Base-by-base conservation (phyloP, 2,888 invertebrate species). In the Dione vanillae region DNA sequence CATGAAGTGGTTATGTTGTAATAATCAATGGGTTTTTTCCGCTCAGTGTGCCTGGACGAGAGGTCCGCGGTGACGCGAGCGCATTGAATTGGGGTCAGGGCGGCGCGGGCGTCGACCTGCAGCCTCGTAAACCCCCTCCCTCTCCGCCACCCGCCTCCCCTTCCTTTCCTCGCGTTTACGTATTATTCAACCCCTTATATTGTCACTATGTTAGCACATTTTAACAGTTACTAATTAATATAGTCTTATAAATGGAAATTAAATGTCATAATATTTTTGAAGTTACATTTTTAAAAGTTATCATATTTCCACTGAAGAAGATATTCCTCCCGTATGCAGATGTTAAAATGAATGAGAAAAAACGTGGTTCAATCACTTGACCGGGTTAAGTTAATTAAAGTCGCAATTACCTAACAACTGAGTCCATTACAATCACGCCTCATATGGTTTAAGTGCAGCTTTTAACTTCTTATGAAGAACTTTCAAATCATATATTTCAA, bases 61-160 rank as follows among this genome's bases (percentile, higher is more conserved):
- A 87, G 88, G 88, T 86, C 88, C 89, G 92, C 88, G 87, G 92
- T 94, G 94, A 92, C 91, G 92, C 89, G 91, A 88, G 90, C 88
- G 87, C 88, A 83, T 82, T 86, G 83, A 82, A 92, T 92, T 92
- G 91, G 85, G 92, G 93, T 93, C 91, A 92, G 91, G 91, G 92
- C 92, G 90, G 86, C 92, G 92, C 91, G 92, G 92, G 77, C 92
- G 90, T 87, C 92, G 92, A 93, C 90, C 92, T 82, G 87, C 85
- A 83, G 88, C 87, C 88, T 85, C 88, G 80, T 73, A 78, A 8
- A 77, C 79, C 79, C 78, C 78, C 76, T 78, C 76, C 82, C 74
- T 77, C 78, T 78, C 78, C 78, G 78, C 75, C 78, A 14, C 73
- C 73, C 79, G 74, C 82, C 74, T 78, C 78, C 78, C 75, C 79